Evolutionary conservation across 53 echinoderm and acorn worm genomes (phyloP), one percentile per base, ranked within the genome.

Genomic region (Pentamera pediparva): DNA sequence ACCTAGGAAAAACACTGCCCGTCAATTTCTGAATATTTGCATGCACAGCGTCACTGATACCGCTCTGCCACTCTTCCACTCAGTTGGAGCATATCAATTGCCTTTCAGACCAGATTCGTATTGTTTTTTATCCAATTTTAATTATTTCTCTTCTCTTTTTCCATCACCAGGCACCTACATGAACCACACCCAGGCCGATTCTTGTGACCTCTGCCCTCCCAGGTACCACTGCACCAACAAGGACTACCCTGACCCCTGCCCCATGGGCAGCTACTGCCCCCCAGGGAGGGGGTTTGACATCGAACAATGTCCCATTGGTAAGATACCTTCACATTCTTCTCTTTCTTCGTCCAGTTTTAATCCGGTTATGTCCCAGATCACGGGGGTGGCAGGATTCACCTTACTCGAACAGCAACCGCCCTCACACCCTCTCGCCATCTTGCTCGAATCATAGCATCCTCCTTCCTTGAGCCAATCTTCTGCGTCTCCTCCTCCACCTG

Each of bases 111-210:
- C n/a, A 12, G n/a, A 45, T 12, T 45, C n/a, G 47, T 45, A 45
- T 45, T 1, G 1, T 45, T 45, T n/a, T 45, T 55, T 19, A n/a
- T 55, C 4, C 10, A 18, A 2, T 27, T 54, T 2, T 54, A 8
- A 17, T 7, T 54, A 9, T 54, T 15, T 45, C n/a, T 45, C 33
- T 40, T 17, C 31, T 8, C 39, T 29, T 75, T 32, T 53, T 56
- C 11, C 9, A 76, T 43, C 17, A 41, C 6, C 47, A 92, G 92
- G 92, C 45, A 81, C 78, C 45, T 95, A 91, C 80, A 95, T 95
- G 95, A 95, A 95, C 72, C 91, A 95, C 87, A 95, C 95, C 78
- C 84, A 70, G 73, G 95, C 95, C 9, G 88, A 86, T 21, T 85
- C 85, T 18, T 95, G 95, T 64, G 80, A 91, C 52, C 62, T 57